Percentiles rank a stretch among this genome's conserved stretches.
Evolutionary conservation across 2,888 invertebrate species (phyloP).

Genomic region (Strigamia transsilvanica): DNA sequence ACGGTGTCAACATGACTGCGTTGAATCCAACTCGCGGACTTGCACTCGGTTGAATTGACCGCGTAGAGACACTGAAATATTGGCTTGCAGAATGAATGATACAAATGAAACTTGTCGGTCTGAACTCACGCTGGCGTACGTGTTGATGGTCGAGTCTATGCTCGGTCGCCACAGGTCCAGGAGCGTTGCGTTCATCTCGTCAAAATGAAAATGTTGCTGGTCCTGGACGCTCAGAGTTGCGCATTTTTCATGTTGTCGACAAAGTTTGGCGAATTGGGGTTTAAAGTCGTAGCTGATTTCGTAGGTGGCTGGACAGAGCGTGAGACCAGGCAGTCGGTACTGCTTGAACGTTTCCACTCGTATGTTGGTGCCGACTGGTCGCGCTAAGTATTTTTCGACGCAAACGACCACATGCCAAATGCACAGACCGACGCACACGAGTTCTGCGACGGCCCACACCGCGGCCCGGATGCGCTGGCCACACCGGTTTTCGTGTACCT

Average conservation of each 20-base stretch:
- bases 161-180: neutral
- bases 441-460: too few relatives aligned
- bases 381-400: too few relatives aligned
- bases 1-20: neutral
- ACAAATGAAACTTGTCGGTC: too few relatives aligned
- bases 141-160: neutral
- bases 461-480: too few relatives aligned
- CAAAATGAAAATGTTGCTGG: neutral
- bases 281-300: neutral
- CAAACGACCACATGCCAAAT: too few relatives aligned
- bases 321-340: neutral
- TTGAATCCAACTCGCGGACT: neutral
- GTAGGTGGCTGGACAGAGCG: neutral
- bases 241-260: neutral
- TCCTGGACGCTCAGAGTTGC: neutral
- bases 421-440: too few relatives aligned
- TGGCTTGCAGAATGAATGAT: too few relatives aligned
- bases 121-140: neutral
- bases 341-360: too few relatives aligned
- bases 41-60: neutral
- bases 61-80: neutral
- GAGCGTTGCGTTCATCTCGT: neutral
- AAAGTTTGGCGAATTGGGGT: neutral
- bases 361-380: too few relatives aligned
- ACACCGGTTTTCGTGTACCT: too few relatives aligned